phyloP scores from a whole-genome alignment of 1,140 invertebrate genomes.

The Eupeodes corollae region DNA sequence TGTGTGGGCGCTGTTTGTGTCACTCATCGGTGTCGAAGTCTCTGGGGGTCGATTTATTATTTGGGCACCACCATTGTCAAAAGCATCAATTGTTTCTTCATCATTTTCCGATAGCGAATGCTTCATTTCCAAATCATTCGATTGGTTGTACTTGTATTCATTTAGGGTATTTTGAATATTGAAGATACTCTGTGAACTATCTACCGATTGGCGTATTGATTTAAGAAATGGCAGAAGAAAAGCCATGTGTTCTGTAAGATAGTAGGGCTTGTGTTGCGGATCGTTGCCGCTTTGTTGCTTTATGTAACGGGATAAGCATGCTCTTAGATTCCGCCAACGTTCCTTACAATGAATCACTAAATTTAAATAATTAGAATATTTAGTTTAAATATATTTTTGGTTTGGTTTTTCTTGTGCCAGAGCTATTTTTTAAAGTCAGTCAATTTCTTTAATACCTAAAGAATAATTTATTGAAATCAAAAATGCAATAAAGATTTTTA shows the following conservation, averaged over 20 bases:
- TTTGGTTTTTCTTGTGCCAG: no score
- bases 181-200: conserved; percentile 21
- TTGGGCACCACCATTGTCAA: conserved; percentile 9
- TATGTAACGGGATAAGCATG: conserved; percentile 32
- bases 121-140: conserved; percentile 17
- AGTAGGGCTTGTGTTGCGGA: conserved; percentile 35
- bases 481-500: no score
- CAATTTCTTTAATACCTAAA: no score
- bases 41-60: not conserved
- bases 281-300: conserved; percentile 29
- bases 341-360: conserved; percentile 36
- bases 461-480: no score
- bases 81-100: conserved; percentile 31
- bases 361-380: not conserved
- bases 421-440: no score
- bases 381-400: no score
- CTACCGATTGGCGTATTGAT: conserved; percentile 24
- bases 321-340: conserved; percentile 33
- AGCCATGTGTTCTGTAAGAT: conserved; percentile 35
- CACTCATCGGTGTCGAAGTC: conserved; percentile 19
- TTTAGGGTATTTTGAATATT: conserved; percentile 1
- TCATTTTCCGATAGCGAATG: conserved; percentile 30
- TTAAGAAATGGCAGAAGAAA: conserved; percentile 35
- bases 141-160: no score
- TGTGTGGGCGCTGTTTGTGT: conserved; percentile 21